A percentile compares a stretch with the other conserved stretches of the same genome.
phyloP scores from a whole-genome alignment of 2,113 vertebrate genomes.

The Serranochromis macrocephalus region DNA sequence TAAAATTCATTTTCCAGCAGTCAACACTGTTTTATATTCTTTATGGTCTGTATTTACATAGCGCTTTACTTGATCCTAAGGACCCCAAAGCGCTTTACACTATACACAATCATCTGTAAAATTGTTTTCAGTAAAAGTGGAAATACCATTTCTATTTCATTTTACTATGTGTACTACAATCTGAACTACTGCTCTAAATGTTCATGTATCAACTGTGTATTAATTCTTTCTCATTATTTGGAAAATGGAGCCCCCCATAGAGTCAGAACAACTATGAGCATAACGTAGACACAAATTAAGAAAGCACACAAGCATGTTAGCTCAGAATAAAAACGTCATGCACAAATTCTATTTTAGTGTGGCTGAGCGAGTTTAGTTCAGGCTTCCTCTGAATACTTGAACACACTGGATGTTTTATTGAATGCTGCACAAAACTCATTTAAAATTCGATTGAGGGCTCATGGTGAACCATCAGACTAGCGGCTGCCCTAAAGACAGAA shows the following conservation, averaged over 20 bases:
- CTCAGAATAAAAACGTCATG: not conserved
- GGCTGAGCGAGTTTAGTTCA: not conserved
- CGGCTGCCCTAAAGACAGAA: not conserved
- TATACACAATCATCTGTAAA: not conserved
- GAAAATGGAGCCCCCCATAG: not conserved
- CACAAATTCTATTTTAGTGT: not conserved
- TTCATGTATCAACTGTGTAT: not conserved
- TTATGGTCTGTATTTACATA: not conserved
- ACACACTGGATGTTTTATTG: not conserved
- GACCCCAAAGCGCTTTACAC: no score
- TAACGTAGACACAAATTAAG: not conserved
- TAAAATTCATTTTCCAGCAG: not conserved
- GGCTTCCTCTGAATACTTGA: not conserved
- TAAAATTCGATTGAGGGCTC: not conserved
- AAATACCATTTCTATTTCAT: not conserved
- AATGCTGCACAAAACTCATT: not conserved
- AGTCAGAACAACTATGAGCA: not conserved
- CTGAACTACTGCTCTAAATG: accelerated
- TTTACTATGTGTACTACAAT: not conserved
- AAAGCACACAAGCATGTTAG: not conserved
- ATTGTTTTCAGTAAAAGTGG: not conserved
- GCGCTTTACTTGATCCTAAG: no score
- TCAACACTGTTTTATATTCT: not conserved
- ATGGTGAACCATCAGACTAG: not conserved
- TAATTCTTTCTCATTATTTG: not conserved